Evolutionary conservation across 1,140 invertebrate species (phyloP).

Genomic region (Drosophila sproati): DNA sequence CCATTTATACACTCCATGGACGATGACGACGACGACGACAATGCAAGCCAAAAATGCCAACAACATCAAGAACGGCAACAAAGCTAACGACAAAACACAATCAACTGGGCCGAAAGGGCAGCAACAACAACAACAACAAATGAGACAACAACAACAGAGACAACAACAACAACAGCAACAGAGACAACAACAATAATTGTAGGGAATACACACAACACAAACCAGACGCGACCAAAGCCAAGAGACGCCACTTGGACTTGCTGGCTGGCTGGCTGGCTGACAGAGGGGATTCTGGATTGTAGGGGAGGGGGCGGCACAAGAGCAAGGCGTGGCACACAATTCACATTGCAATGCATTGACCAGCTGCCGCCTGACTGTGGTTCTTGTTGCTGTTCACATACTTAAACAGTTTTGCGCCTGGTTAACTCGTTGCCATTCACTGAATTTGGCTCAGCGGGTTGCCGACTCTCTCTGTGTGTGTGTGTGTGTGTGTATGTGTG

Average conservation of each 20-base stretch:
- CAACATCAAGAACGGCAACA: background rate
- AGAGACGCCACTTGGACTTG: background rate
- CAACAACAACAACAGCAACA: constrained; percentile 2
- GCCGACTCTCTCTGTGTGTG: background rate
- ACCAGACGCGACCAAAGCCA: background rate
- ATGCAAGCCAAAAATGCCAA: constrained; percentile 7
- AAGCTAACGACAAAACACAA: constrained; percentile 65
- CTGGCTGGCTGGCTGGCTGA: background rate
- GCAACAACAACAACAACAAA: background rate
- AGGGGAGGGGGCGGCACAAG: background rate
- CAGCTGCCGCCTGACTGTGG: constrained; percentile 45
- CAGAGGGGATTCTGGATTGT: background rate
- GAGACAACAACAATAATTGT: constrained; percentile 1
- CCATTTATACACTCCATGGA: too few relatives aligned
- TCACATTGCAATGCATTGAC: constrained; percentile 47
- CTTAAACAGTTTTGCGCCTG: constrained; percentile 74
- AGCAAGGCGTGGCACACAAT: background rate
- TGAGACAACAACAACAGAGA: constrained; percentile 2
- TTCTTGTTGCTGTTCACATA: constrained; percentile 51
- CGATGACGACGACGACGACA: background rate
- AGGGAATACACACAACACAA: background rate
- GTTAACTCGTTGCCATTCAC: constrained; percentile 62
- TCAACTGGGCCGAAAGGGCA: constrained; percentile 49
- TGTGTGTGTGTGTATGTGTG: constrained; percentile 5
- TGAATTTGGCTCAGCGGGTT: constrained; percentile 24